Evolutionary conservation across 1,140 invertebrate genomes (phyloP).

Genomic region (Aphidius ervi): DNA sequence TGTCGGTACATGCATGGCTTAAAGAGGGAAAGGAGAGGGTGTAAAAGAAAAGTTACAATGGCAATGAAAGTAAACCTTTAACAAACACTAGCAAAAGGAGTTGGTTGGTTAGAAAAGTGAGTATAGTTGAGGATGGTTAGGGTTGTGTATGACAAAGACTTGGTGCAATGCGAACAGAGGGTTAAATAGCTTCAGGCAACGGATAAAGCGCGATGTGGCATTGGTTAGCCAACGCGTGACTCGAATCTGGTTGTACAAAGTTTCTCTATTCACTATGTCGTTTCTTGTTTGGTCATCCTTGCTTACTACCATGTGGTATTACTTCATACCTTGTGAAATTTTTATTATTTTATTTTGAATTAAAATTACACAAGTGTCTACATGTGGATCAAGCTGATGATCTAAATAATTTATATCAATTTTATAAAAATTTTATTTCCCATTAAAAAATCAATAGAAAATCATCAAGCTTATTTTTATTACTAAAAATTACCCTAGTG

Average conservation of each 20-base stretch:
- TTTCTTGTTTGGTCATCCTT: constrained; percentile 14
- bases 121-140: no score
- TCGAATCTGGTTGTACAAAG: constrained; percentile 18
- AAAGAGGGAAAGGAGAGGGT: not conserved
- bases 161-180: constrained; percentile 13
- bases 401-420: no score
- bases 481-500: no score
- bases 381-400: no score
- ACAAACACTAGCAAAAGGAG: not conserved
- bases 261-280: constrained; percentile 24
- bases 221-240: constrained; percentile 22
- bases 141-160: not conserved
- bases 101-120: no score
- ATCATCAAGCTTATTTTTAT: no score
- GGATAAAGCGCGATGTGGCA: constrained; percentile 14
- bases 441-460: no score
- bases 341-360: no score
- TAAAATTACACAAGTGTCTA: no score
- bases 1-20: not conserved
- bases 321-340: no score
- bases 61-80: not conserved
- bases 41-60: not conserved
- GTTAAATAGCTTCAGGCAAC: constrained; percentile 15
- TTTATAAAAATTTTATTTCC: no score
- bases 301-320: not conserved